Evolutionary conservation across 1,140 invertebrate genomes (phyloP).

Genomic region (Bombus cullumanus): DNA sequence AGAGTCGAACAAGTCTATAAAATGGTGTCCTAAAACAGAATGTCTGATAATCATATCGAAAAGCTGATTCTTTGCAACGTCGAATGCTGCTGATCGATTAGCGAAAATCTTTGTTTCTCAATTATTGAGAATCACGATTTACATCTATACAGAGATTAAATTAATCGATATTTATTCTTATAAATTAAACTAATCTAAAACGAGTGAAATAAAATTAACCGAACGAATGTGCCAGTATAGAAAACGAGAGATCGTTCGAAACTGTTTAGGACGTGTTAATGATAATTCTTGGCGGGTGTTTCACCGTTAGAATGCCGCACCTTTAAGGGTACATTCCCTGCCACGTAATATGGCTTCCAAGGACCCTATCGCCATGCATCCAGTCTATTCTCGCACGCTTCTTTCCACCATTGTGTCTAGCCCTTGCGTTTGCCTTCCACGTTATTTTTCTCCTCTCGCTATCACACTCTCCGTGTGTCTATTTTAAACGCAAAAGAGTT

Average conservation of each 20-base stretch:
- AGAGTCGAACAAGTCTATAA: too few relatives aligned
- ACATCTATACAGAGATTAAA: too few relatives aligned
- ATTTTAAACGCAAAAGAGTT: conserved; percentile 21
- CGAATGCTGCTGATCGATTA: too few relatives aligned
- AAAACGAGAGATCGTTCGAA: not conserved
- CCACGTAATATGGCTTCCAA: conserved; percentile 3
- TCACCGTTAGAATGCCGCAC: not conserved
- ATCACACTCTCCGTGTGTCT: conserved; percentile 3
- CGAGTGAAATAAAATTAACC: too few relatives aligned
- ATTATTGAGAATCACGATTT: too few relatives aligned
- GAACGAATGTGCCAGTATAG: too few relatives aligned
- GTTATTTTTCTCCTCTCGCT: conserved; percentile 31
- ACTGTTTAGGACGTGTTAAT: not conserved
- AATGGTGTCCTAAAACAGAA: too few relatives aligned
- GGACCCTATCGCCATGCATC: conserved; percentile 30
- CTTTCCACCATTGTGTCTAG: not conserved
- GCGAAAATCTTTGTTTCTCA: too few relatives aligned
- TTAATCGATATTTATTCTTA: too few relatives aligned
- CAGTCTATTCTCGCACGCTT: conserved; percentile 1
- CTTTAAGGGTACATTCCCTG: not conserved
- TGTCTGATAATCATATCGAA: too few relatives aligned
- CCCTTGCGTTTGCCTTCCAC: not conserved
- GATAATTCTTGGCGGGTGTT: not conserved
- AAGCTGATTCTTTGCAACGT: too few relatives aligned
- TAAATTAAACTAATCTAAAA: too few relatives aligned